Conservation (phyloP, 2,888 invertebrate genomes). For the Drosophila subquinaria region DNA sequence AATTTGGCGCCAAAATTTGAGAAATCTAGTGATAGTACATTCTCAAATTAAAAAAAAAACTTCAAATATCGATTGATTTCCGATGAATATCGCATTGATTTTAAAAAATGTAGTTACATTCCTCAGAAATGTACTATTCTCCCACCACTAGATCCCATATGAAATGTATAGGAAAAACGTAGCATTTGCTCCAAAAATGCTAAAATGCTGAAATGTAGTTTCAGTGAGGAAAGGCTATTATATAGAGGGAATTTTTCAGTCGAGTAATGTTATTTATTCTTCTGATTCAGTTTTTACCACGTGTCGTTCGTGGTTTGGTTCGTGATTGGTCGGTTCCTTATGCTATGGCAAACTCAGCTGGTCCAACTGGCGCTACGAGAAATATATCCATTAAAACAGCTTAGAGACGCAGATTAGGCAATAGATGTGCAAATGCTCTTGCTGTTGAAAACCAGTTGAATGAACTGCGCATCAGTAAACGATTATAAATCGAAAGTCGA, state of each 20-base stretch:
- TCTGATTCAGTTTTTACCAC: background rate
- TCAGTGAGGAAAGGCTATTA: too few species aligned
- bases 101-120: too few species aligned
- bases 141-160: too few species aligned
- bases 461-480: constrained; percentile 38
- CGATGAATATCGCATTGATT: too few species aligned
- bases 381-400: constrained; percentile 1
- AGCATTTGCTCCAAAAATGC: too few species aligned
- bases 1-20: too few species aligned
- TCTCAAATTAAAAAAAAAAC: too few species aligned
- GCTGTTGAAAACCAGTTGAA: constrained; percentile 46
- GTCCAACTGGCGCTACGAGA: constrained; percentile 11
- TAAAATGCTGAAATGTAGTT: too few species aligned
- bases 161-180: too few species aligned
- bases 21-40: too few species aligned
- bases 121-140: too few species aligned
- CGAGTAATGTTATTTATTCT: background rate
- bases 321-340: background rate
- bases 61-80: too few species aligned
- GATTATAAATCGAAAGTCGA: constrained; percentile 21
- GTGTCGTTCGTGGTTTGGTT: constrained; percentile 9
- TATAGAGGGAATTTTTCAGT: constrained; percentile 10
- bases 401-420: constrained; percentile 16
- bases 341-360: constrained; percentile 7
- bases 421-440: constrained; percentile 20